phyloP scores from a whole-genome alignment of 2,797 vertebrate genomes.

The Huso huso region DNA sequence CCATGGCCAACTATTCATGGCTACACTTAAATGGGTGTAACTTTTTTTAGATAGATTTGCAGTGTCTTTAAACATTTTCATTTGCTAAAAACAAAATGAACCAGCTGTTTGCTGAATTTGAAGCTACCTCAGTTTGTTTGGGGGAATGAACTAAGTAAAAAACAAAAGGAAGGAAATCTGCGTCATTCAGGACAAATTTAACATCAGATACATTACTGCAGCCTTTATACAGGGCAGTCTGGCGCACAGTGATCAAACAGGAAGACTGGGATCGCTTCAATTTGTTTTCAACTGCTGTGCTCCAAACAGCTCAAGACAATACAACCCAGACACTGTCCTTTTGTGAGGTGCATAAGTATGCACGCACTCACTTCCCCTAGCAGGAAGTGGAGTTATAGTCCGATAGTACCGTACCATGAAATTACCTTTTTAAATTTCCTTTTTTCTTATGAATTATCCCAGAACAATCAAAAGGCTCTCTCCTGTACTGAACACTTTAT shows the following conservation, averaged over 20 bases:
- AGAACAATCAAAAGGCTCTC: no score
- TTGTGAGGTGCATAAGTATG: background rate
- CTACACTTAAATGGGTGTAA: no score
- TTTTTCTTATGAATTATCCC: no score
- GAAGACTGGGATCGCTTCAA: background rate
- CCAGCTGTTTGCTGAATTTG: no score
- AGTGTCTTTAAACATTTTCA: no score
- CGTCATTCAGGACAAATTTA: background rate
- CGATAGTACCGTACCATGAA: no score
- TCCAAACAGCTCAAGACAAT: background rate
- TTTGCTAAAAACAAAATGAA: no score
- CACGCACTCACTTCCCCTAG: background rate
- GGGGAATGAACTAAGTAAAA: background rate
- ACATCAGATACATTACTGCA: background rate
- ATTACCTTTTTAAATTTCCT: no score
- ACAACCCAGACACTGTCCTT: background rate
- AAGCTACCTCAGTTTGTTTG: background rate
- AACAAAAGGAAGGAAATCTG: constrained; percentile 5
- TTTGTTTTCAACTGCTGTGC: background rate
- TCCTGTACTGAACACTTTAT: no score
- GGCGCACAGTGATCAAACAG: background rate
- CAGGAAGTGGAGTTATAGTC: no score
- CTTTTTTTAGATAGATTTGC: no score
- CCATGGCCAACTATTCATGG: no score
- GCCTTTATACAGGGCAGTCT: background rate